phyloP scores from a whole-genome alignment of 1,140 invertebrate species.

The Zaprionus inermis region DNA sequence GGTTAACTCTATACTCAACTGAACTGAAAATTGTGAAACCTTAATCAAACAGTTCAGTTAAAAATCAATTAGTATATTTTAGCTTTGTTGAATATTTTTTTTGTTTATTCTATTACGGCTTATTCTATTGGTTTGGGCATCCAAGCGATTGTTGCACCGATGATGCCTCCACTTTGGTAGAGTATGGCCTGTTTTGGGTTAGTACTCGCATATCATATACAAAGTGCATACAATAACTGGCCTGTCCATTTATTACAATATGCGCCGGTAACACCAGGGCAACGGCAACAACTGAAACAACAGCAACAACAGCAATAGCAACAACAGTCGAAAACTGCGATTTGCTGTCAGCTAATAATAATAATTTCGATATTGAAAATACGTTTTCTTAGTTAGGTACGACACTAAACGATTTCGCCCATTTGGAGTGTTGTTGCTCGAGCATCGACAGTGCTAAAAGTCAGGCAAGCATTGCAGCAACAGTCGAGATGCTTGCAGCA shows the following conservation, averaged over 20 bases:
- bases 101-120: no score
- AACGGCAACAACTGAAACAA: conserved; percentile 13
- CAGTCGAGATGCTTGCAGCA: conserved; percentile 18
- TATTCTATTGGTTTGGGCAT: no score
- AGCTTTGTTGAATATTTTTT: background rate
- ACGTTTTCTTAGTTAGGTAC: conserved; percentile 82
- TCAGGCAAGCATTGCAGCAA: conserved; percentile 63
- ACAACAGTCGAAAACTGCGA: conserved; percentile 77
- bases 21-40: no score
- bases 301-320: conserved; percentile 43
- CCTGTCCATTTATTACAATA: conserved; percentile 80
- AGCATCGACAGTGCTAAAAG: conserved; percentile 69
- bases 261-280: conserved; percentile 63
- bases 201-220: conserved; percentile 65
- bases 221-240: conserved; percentile 71
- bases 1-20: background rate
- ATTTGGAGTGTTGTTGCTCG: conserved; percentile 49
- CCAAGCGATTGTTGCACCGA: background rate
- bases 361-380: conserved; percentile 83
- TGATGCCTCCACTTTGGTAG: conserved; percentile 15
- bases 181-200: conserved; percentile 50
- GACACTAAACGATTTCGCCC: conserved; percentile 83
- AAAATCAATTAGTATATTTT: no score
- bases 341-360: conserved; percentile 84
- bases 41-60: no score